Conservation (phyloP, 2,113 vertebrate species). For the Calonectris borealis region DNA sequence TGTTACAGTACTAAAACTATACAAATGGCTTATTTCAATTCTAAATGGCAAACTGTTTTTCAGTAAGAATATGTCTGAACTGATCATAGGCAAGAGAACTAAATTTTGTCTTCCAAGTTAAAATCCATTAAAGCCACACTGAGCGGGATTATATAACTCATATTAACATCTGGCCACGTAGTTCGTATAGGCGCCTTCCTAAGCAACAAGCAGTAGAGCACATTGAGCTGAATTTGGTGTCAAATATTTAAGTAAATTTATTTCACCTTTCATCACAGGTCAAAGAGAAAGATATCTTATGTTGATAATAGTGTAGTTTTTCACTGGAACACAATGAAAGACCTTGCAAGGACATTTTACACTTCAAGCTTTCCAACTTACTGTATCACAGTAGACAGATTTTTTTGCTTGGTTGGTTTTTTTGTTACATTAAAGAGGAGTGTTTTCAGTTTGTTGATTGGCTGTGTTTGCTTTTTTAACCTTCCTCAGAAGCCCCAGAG, state of each 20-base stretch:
- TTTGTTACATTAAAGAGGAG: too few species aligned
- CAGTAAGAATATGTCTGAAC: not conserved
- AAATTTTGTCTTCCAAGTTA: not conserved
- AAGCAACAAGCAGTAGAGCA: not conserved
- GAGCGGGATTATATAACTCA: not conserved
- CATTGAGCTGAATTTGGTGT: not conserved
- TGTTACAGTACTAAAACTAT: not conserved
- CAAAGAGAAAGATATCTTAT: not conserved
- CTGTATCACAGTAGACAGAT: accelerated
- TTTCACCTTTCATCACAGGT: not conserved
- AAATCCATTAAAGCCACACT: not conserved
- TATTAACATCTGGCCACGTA: not conserved
- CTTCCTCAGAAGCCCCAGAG: not conserved
- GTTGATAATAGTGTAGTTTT: not conserved
- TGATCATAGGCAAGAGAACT: not conserved
- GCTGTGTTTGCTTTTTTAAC: not conserved
- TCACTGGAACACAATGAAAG: not conserved
- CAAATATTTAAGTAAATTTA: not conserved
- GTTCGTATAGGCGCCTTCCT: not conserved
- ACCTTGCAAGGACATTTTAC: not conserved
- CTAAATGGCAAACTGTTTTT: not conserved
- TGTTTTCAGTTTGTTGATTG: not conserved
- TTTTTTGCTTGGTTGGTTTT: not conserved
- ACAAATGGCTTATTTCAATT: not conserved
- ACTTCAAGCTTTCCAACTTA: not conserved